Base-by-base conservation (phyloP, 2,113 vertebrate genomes). In the Nycticryphes semicollaris region DNA sequence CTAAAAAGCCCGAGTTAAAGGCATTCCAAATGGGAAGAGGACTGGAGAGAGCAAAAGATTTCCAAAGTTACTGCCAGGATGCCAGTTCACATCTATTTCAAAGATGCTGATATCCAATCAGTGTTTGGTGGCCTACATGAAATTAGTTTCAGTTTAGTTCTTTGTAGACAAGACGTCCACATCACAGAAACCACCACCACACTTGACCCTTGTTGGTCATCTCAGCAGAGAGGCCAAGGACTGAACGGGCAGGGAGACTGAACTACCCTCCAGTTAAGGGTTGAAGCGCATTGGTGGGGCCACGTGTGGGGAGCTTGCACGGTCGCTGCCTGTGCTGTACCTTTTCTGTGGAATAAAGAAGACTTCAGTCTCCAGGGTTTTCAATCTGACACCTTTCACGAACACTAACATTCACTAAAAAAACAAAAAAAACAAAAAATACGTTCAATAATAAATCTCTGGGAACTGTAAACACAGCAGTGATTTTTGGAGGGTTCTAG, bases 331-430 rank as follows among this genome's bases (percentile, higher is more conserved):
- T 97, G 93, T 97, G 97, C 97, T 97, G 66, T 94, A 96, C 97
- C 96, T 97, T 95, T 95, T 97, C 96, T 97, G 93, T 97, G 97
- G 97, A 96, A 92, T 97, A 89, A 98, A 97, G 97, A 97, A 96
- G 97, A 96, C 94, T 97, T 97, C 95, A 98, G 96, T 98, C 98
- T 98, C 97, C 96, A 97, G 35, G 87, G 95, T 87, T 97, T 98
- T 97, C 96, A 97, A 97, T 97, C 93, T 98, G 97, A 96, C 94
- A 97, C 96, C 97, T 96, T 97, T 95, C 95, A 96, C 54, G 90
- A 96, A 90, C 86, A 97, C 97, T 98, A 97, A 96, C 93, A 95
- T 95, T 96, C 93, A 95, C 92, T 97, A 96, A 96, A 92, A 97
- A 94, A 98, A 97, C 96, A 97, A 90, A 97, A 93, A 93, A 93